A percentile compares a stretch with the other conserved stretches of the same genome.
These are phyloP conservation scores for Drepana arcuata DNA, from an alignment of 1,140 invertebrate genomes.

Conservation along the genomic window DNA sequence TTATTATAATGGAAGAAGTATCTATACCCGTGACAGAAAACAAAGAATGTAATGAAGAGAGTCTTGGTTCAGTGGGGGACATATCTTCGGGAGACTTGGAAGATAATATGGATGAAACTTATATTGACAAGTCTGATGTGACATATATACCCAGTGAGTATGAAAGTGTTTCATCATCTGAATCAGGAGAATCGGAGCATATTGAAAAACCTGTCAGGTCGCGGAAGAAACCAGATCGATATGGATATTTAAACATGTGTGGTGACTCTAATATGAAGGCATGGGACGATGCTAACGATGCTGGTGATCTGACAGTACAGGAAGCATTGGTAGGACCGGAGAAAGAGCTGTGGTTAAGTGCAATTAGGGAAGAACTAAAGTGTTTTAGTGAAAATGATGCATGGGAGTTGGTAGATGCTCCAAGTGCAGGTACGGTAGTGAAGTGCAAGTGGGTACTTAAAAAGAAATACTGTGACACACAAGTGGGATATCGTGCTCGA, in stretches of 20 bases:
- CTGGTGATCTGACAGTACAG: conserved; percentile 2
- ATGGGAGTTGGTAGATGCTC: conserved; percentile 6
- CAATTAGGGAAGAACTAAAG: conserved; percentile 9
- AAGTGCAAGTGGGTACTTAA: conserved; percentile 29
- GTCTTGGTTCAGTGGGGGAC: conserved; percentile 11
- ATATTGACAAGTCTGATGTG: conserved; percentile 5
- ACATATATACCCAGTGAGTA: conserved; percentile 6
- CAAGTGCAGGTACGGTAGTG: conserved; percentile 8
- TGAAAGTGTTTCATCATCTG: conserved; percentile 1
- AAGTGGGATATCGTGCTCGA: conserved; percentile 21
- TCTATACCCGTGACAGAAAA: conserved; percentile 6
- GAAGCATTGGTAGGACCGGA: conserved; percentile 6
- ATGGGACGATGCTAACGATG: conserved; percentile 1
- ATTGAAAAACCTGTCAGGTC: background rate
- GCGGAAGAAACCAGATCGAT: conserved; percentile 5
- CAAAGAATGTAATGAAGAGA: conserved; percentile 5
- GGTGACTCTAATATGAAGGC: conserved; percentile 1
- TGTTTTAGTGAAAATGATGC: conserved; percentile 9
- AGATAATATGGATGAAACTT: conserved; percentile 1
- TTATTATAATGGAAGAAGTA: conserved; percentile 10
- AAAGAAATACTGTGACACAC: conserved; percentile 10
- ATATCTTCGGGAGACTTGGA: conserved; percentile 2
- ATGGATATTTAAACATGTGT: conserved; percentile 5
- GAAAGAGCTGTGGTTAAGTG: conserved; percentile 8
- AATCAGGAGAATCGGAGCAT: conserved; percentile 4